Evolutionary conservation across 2,888 invertebrate species (phyloP).

Genomic region (Drosophila ustulata): DNA sequence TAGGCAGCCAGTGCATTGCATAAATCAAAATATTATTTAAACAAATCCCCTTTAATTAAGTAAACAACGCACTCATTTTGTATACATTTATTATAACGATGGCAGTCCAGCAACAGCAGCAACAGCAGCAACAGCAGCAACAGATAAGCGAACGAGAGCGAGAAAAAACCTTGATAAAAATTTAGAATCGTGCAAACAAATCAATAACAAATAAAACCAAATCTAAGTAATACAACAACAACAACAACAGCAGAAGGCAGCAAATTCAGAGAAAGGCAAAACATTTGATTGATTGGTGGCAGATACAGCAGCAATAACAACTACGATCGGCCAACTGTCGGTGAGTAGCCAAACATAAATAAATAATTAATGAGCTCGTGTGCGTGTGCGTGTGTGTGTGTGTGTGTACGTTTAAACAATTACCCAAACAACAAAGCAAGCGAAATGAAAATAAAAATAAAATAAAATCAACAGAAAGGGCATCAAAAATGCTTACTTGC

Average conservation of each 20-base stretch:
- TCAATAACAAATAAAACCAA: slow-evolving; percentile 22
- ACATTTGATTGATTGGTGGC: slow-evolving; percentile 71
- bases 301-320: slow-evolving; percentile 25
- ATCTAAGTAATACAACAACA: slow-evolving; percentile 16
- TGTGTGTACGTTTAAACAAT: slow-evolving; percentile 51
- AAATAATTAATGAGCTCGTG: slow-evolving; percentile 65
- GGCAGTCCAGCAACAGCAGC: not conserved
- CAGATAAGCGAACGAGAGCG: not conserved
- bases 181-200: slow-evolving; percentile 28
- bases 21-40: slow-evolving; percentile 20
- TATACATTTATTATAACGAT: not conserved
- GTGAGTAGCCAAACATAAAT: slow-evolving; percentile 65
- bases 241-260: slow-evolving; percentile 4
- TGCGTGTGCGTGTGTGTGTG: slow-evolving; percentile 22
- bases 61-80: slow-evolving; percentile 1
- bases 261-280: slow-evolving; percentile 27
- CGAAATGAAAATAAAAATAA: not conserved
- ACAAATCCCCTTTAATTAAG: slow-evolving; percentile 15
- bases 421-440: slow-evolving; percentile 47
- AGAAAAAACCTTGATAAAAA: slow-evolving; percentile 13
- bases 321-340: slow-evolving; percentile 41
- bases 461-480: slow-evolving; percentile 19
- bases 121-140: not conserved
- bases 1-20: slow-evolving; percentile 16
- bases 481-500: slow-evolving; percentile 22